Conservation (phyloP, 2,797 vertebrate species). For the Hirundo rustica region DNA sequence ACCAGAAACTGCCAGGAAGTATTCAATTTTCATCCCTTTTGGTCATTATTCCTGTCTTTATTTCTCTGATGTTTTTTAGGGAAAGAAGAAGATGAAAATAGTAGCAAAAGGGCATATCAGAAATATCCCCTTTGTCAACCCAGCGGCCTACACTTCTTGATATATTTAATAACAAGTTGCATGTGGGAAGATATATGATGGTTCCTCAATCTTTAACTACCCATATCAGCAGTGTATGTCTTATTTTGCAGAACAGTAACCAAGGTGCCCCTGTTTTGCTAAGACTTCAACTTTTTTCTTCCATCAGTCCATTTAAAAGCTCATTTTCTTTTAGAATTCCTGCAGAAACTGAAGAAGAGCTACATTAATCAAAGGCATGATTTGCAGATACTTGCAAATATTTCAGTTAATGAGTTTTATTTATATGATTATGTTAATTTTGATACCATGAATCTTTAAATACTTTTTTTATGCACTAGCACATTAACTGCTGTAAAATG, state of each 20-base stretch:
- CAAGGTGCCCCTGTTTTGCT: conserved; percentile 4
- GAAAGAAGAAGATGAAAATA: background rate
- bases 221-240: background rate
- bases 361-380: background rate
- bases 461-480: background rate
- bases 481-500: background rate
- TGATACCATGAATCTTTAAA: background rate
- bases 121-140: background rate
- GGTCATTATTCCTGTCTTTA: background rate
- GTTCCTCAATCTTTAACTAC: background rate
- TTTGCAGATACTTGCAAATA: background rate
- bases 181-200: conserved; percentile 17
- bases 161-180: background rate
- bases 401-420: background rate
- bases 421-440: background rate
- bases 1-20: background rate
- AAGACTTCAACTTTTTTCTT: background rate
- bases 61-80: background rate
- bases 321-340: background rate
- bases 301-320: background rate
- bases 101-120: background rate
- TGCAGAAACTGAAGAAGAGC: background rate
- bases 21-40: background rate
- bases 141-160: background rate
- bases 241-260: background rate